These are phyloP conservation scores for Oryzias woworae DNA, from an alignment of 2,113 vertebrate genomes.

Conservation along the genomic window DNA sequence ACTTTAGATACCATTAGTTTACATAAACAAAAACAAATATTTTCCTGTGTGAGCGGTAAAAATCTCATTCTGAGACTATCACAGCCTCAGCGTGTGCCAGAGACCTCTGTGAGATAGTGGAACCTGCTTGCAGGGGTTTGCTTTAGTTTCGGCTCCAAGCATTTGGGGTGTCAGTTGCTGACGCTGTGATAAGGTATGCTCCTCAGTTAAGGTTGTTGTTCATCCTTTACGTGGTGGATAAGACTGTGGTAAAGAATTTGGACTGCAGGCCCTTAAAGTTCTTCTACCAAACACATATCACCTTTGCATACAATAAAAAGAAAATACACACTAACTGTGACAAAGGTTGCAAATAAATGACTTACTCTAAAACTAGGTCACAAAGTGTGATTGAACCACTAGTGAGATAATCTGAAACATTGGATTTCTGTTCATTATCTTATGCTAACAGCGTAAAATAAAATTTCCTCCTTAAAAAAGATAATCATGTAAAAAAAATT, in stretches of 20 bases:
- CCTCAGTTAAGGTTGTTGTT: neutral
- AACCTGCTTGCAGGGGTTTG: neutral
- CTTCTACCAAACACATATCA: neutral
- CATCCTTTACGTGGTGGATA: neutral
- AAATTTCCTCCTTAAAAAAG: no score
- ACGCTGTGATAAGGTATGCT: neutral
- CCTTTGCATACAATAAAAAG: no score
- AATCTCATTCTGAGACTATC: neutral
- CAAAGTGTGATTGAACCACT: no score
- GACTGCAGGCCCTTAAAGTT: neutral
- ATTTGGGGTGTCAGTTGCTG: neutral
- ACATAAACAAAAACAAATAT: neutral
- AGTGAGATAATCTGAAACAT: no score
- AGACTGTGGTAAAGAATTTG: neutral
- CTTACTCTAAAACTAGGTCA: no score
- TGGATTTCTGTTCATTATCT: no score
- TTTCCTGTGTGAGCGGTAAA: neutral
- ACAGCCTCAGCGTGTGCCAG: neutral
- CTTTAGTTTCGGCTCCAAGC: neutral
- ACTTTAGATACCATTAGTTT: neutral
- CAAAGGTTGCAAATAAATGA: neutral
- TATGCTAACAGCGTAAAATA: no score
- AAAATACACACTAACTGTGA: neutral
- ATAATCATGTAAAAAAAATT: no score
- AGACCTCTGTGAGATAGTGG: neutral